Conservation (phyloP, 2,797 vertebrate genomes). For the Acropternis orthonyx region DNA sequence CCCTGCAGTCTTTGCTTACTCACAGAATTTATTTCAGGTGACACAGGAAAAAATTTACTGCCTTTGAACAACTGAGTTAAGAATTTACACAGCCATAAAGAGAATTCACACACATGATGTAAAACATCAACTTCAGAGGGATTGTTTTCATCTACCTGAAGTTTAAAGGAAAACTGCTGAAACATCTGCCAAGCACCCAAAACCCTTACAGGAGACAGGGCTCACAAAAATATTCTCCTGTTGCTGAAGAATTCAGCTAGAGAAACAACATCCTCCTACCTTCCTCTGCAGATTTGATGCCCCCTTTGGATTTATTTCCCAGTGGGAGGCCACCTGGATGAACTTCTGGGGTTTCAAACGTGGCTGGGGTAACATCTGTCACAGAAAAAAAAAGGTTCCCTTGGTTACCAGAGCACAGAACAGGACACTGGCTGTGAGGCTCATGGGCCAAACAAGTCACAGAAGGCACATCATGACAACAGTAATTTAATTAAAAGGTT, state of each 20-base stretch:
- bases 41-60: neutral
- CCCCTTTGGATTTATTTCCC: slow-evolving; percentile 64
- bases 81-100: neutral
- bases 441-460: neutral
- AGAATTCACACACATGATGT: neutral
- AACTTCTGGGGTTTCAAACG: slow-evolving; percentile 92
- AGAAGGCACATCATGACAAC: neutral
- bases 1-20: neutral
- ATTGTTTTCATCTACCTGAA: neutral
- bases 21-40: neutral
- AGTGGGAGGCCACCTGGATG: slow-evolving; percentile 74
- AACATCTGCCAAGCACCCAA: neutral
- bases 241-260: neutral
- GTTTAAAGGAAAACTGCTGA: neutral
- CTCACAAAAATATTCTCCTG: neutral
- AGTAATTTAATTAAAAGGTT: neutral
- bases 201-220: neutral
- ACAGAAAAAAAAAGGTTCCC: neutral
- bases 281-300: slow-evolving; percentile 71
- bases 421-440: neutral
- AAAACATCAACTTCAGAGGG: neutral
- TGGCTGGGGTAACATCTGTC: slow-evolving; percentile 90
- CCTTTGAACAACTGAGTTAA: neutral
- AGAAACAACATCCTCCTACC: slow-evolving; percentile 70
- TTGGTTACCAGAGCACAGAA: neutral